Evolutionary conservation across 2,888 invertebrate species (phyloP), one percentile per base, ranked within the genome.

Genomic region (Nemotelus pantherinus): DNA sequence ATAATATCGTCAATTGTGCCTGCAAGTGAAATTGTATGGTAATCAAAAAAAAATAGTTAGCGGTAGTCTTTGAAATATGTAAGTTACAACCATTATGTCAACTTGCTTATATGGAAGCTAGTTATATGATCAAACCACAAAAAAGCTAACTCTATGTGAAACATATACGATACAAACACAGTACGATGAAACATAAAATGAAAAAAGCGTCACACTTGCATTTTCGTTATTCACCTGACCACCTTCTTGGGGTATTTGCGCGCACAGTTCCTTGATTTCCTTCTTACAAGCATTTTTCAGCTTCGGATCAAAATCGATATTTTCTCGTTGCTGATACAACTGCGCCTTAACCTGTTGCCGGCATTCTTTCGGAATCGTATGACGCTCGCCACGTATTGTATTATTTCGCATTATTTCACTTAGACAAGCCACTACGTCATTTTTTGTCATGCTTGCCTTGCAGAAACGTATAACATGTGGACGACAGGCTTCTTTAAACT

Each of bases 401-500:
- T 97, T 96, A 84, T 97, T 95, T 80, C 96, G 91, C 72, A 98
- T 93, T 80, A 94, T 93, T 86, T 95, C 94, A 88, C 98, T 98
- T 0, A 87, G 82, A 71, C 87, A 87, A 6, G 85, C 84, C 3
- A 95, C 86, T 0, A 87, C 95, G 82, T 95, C 93, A 79, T 90
- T 91, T 86, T 94, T 95, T 0, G 93, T 93, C 84, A 90, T 92
- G 60, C 94, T 92, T 80, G 90, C 90, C 6, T 90, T 89, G 86
- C 93, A 92, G 84, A 90, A 91, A 80, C 91, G 88, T 77, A 90
- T 89, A 0, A 96, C 96, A 85, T 94, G 92, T 2, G 92, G 91
- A 82, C 94, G 94, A 84, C 99, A 99, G 0, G 97, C 95, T 85
- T 97, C 92, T 88, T 98, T 97, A 86, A 99, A 99, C 86, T 96